Base-by-base conservation (phyloP, 2,888 invertebrate genomes). In the Biston stratarius region DNA sequence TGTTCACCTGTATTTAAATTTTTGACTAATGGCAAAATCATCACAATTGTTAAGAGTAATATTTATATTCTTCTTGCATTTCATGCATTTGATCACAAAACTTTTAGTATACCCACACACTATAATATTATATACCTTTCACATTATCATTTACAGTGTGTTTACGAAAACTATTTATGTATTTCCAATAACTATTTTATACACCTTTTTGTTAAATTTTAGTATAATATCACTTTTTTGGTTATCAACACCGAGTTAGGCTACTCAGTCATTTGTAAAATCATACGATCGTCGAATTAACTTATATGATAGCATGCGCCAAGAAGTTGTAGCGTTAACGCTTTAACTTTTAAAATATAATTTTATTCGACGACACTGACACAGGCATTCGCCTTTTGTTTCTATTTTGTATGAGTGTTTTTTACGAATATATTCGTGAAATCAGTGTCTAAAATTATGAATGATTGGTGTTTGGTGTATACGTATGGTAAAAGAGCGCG, bases 1-100 rank as follows among this genome's bases (percentile, higher is more conserved):
- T 14, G 12, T 69, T 73, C 72, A 70, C 55, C 55, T 76, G 61
- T 80, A 73, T 79, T 82, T 67, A 74, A 84, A 84, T 84, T 90
- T 91, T 92, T 87, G 87, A 92, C 91, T 92, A 90, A 89, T 92
- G 93, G 93, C 93, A 93, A 93, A 91, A 88, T 89, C 90, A 85
- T 85, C 89, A 90, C 93, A 93, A 93, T 93, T 93, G 92, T 93
- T 93, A 93, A 92, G 92, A 90, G 85, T 86, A 79, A 83, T 83
- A 77, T 78, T 64, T 58, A 70, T 70, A 60, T 77, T 78, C 59
- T 77, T 75, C 77, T 80, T 77, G 71, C 67, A 77, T 74, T 70
- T 63, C 55, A 61, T 67, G 67, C 67, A 64, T 71, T 63, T 52
- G 72, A 77, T 83, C 84, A 87, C 86, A 10, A 15, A 76, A 75